phyloP scores from a whole-genome alignment of 2,113 vertebrate genomes.

The Cinclus mexicanus region DNA sequence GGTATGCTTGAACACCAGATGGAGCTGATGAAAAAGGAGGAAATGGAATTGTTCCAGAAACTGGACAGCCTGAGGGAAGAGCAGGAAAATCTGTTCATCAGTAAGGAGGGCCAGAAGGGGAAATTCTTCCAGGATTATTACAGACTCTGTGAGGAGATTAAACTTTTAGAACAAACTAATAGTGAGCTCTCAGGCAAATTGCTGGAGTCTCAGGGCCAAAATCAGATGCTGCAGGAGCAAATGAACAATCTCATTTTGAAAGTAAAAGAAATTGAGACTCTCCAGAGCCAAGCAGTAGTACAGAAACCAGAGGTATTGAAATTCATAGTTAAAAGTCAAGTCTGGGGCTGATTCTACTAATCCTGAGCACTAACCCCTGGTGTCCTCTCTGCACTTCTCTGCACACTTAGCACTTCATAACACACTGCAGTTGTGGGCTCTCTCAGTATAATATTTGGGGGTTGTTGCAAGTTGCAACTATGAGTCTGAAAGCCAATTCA shows the following conservation, averaged over 20 bases:
- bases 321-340: neutral
- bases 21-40: slow-evolving; percentile 65
- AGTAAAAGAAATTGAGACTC: slow-evolving; percentile 81
- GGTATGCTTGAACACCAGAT: slow-evolving; percentile 65
- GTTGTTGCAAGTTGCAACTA: neutral
- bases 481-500: neutral
- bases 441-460: neutral
- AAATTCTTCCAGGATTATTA: slow-evolving; percentile 51
- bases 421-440: neutral
- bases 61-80: slow-evolving; percentile 58
- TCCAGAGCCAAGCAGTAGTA: slow-evolving; percentile 84
- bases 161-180: slow-evolving; percentile 64
- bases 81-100: slow-evolving; percentile 49
- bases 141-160: slow-evolving; percentile 58
- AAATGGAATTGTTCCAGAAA: slow-evolving; percentile 54
- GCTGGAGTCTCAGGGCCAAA: slow-evolving; percentile 76
- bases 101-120: slow-evolving; percentile 61
- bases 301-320: slow-evolving; percentile 83
- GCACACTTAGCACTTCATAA: slow-evolving; percentile 41
- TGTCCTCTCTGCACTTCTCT: slow-evolving; percentile 64
- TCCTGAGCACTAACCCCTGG: slow-evolving; percentile 66
- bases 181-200: slow-evolving; percentile 74
- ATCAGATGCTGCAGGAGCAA: slow-evolving; percentile 75
- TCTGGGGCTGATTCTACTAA: slow-evolving; percentile 62
- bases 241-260: slow-evolving; percentile 79